A percentile compares a stretch with the other conserved stretches of the same genome.
Conservation (phyloP, 2,888 invertebrate species). For the Cantharis rustica region DNA sequence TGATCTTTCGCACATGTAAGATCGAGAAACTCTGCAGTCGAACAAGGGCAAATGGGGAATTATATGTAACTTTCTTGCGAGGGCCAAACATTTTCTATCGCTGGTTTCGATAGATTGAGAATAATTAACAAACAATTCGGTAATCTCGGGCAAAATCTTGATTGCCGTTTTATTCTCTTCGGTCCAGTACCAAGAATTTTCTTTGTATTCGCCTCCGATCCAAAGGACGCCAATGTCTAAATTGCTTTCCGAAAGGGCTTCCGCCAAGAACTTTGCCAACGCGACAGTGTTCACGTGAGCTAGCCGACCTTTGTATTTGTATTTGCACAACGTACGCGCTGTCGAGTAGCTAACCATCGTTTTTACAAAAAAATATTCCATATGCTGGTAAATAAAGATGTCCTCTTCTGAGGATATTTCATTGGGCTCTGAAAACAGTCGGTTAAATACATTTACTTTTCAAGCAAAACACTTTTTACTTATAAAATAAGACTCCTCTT, state of each 20-base stretch:
- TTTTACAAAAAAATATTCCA: neutral
- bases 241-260: conserved; percentile 58
- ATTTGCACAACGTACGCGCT: neutral
- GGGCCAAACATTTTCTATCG: conserved; percentile 3
- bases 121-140: neutral
- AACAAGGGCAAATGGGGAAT: neutral
- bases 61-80: neutral
- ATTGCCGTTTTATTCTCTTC: neutral
- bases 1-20: neutral
- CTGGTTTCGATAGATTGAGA: neutral
- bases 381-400: neutral
- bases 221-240: conserved; percentile 51
- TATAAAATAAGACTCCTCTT: neutral
- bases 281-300: conserved; percentile 57
- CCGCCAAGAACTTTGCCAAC: conserved; percentile 58
- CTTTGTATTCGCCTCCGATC: neutral
- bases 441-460: neutral
- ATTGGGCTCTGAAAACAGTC: neutral
- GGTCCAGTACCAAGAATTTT: neutral
- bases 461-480: neutral
- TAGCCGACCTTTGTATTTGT: conserved; percentile 36
- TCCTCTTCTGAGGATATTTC: neutral
- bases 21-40: neutral
- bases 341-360: neutral
- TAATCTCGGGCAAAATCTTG: neutral